These are phyloP conservation scores for Cyrtonyx montezumae DNA, from an alignment of 2,113 vertebrate species.

Conservation along the genomic window DNA sequence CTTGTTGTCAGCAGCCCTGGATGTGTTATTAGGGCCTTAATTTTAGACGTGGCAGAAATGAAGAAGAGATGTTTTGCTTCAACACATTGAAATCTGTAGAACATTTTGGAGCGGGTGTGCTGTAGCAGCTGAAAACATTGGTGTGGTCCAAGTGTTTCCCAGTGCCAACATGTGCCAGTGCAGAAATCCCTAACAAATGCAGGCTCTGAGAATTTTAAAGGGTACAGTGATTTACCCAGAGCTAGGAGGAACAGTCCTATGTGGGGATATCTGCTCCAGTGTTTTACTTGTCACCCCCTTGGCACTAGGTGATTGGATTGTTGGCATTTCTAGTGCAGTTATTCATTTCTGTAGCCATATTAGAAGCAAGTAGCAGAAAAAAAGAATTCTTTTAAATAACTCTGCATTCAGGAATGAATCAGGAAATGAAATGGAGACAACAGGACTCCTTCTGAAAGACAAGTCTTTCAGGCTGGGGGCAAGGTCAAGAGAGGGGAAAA, in stretches of 20 bases:
- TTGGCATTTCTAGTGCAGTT: not conserved
- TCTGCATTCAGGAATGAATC: not conserved
- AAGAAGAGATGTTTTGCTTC: not conserved
- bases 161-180: not conserved
- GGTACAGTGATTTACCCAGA: not conserved
- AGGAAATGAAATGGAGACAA: slow-evolving; percentile 22
- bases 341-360: not conserved
- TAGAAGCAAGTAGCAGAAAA: not conserved
- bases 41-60: not conserved
- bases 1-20: not conserved
- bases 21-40: not conserved
- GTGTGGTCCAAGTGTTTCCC: not conserved
- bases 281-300: not conserved
- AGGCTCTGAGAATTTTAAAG: not conserved
- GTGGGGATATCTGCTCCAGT: rapidly evolving
- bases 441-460: not conserved
- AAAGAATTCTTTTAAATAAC: not conserved
- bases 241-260: not conserved
- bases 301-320: not conserved
- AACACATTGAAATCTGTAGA: not conserved
- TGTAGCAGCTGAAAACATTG: not conserved
- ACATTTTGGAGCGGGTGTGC: not conserved
- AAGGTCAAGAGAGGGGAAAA: not conserved
- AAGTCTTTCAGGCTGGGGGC: not conserved
- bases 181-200: not conserved